Conservation (phyloP, 2,113 vertebrate genomes). For the Solenodon paradoxus region DNA sequence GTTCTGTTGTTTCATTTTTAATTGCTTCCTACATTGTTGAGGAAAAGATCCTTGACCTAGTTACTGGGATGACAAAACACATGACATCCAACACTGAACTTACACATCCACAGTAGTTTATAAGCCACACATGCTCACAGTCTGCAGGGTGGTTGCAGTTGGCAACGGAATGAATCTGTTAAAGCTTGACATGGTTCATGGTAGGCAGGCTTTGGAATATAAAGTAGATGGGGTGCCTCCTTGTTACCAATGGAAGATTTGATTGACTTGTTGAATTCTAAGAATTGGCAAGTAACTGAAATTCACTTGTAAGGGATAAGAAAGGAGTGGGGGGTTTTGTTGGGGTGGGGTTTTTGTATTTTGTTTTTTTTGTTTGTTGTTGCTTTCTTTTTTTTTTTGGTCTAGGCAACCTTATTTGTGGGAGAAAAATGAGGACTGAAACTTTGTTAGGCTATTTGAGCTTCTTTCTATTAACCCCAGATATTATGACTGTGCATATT, state of each 20-base stretch:
- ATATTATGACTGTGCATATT: too few relatives aligned
- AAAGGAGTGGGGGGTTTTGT: too few relatives aligned
- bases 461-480: background rate
- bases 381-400: too few relatives aligned
- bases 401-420: background rate
- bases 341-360: too few relatives aligned
- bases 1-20: too few relatives aligned
- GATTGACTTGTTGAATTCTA: background rate
- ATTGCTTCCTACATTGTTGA: background rate
- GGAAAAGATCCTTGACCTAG: background rate
- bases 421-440: background rate
- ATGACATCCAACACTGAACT: background rate
- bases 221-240: background rate
- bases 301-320: background rate
- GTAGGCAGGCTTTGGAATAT: background rate
- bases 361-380: too few relatives aligned
- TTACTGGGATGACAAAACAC: background rate
- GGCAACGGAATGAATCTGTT: background rate
- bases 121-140: background rate
- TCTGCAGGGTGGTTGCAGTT: background rate
- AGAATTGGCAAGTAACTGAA: background rate
- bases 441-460: background rate
- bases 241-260: background rate
- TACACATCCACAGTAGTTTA: background rate
- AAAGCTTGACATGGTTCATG: background rate